Base-by-base conservation (phyloP, 2,888 invertebrate genomes). In the Oscheius sp. region DNA sequence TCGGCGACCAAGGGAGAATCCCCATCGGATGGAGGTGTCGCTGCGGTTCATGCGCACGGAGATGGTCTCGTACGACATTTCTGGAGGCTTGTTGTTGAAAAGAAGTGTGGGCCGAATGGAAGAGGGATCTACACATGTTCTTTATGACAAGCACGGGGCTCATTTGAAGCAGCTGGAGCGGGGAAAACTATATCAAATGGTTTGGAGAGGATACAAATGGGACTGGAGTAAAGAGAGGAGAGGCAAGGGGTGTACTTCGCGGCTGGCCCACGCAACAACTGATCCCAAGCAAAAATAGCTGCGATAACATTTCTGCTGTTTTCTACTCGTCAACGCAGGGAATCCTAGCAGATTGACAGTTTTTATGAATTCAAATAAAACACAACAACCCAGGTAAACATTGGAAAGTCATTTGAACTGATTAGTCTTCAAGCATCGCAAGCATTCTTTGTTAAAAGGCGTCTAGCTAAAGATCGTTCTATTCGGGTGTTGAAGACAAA, bases 31-130 rank as follows among this genome's bases (percentile, higher is more conserved):
- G 33, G 81, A 77, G 21, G 78, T 76, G 70, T 86, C 86, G 42
- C 79, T 79, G 33, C 86, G 84, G 74, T 80, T 85, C 85, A 86
- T 84, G 11, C 86, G 85, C 68, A 85, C 86, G 72, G 81, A 86
- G 70, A 86, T 81, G 55, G 79, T 81, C 78, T 86, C 86, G 81
- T 82, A 85, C 51, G 85, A 81, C 86, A 86, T 86, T 60, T 78
- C 76, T n/a, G 59, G 70, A 50, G 32, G 50, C 58, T 58, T 70
- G 35, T 11, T 33, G n/a, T 58, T 42, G n/a, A 47, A 21, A 21
- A 21, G 21, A 21, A 3, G 42, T 42, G 42, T 42, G 42, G 7
- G 42, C 42, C 4, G 42, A 42, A 7, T 42, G 42, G 42, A 42
- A 42, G 42, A 42, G 42, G 42, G 42, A 42, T 42, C 42, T 68